Evolutionary conservation across 2,888 invertebrate species (phyloP).

Genomic region (Diarsia mendica): DNA sequence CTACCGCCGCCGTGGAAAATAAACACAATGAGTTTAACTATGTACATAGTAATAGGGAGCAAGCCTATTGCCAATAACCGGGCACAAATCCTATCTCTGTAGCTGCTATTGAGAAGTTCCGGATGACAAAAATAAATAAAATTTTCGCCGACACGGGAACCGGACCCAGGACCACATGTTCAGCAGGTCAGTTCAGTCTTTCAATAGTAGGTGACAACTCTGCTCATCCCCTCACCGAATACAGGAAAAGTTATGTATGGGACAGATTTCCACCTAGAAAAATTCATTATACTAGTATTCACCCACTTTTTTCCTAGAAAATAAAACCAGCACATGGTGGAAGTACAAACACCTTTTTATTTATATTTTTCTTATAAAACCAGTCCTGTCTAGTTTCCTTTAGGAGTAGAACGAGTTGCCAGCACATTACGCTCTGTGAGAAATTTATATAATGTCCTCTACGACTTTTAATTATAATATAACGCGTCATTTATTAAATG

Average conservation of each 20-base stretch:
- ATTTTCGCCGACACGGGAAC: too few relatives aligned
- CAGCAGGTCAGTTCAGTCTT: too few relatives aligned
- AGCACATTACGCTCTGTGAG: background rate
- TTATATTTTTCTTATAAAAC: conserved; percentile 32
- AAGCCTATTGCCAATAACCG: too few relatives aligned
- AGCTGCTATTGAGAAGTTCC: too few relatives aligned
- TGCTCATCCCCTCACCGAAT: background rate
- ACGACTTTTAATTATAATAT: conserved; percentile 26
- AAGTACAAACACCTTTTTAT: background rate
- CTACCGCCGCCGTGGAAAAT: too few relatives aligned
- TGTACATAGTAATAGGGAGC: too few relatives aligned
- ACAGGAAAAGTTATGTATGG: background rate
- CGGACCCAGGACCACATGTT: too few relatives aligned
- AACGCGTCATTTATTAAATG: background rate
- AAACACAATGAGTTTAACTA: too few relatives aligned
- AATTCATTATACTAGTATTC: background rate
- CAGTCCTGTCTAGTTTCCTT: conserved; percentile 15
- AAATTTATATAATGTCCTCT: conserved; percentile 15
- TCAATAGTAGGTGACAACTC: too few relatives aligned
- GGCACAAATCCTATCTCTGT: too few relatives aligned
- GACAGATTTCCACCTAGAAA: background rate
- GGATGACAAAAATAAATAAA: too few relatives aligned
- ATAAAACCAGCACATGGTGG: background rate
- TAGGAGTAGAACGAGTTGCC: background rate
- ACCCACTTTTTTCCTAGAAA: background rate